Evolutionary conservation across 2,888 invertebrate genomes (phyloP).

Genomic region (Phaonia tiefii): DNA sequence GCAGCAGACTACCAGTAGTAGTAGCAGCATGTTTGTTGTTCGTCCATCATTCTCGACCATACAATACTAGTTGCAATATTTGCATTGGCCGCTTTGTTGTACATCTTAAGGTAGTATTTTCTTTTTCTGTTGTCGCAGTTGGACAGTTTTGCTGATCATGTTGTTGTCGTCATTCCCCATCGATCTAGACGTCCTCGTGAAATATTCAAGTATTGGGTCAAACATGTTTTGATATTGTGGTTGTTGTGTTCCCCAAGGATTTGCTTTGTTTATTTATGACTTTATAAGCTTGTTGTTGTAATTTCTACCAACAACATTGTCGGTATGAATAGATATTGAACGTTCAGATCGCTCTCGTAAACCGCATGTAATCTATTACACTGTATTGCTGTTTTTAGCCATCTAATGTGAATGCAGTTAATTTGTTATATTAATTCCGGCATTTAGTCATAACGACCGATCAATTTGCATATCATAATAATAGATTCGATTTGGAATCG

Average conservation of each 20-base stretch:
- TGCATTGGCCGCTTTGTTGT: not conserved
- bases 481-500: conserved; percentile 29
- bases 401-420: conserved; percentile 4
- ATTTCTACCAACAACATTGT: too few relatives aligned
- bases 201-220: conserved; percentile 56
- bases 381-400: not conserved
- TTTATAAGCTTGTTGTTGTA: too few relatives aligned
- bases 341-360: too few relatives aligned
- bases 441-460: conserved; percentile 27
- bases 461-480: conserved; percentile 27
- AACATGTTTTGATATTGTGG: conserved; percentile 41
- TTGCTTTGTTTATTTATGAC: conserved; percentile 7
- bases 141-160: not conserved
- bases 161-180: conserved; percentile 2
- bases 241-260: not conserved
- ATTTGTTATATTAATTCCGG: conserved; percentile 36
- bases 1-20: conserved; percentile 1
- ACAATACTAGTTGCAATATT: conserved; percentile 1
- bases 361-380: conserved; percentile 14
- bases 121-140: not conserved
- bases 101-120: not conserved
- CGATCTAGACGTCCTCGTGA: conserved; percentile 50
- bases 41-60: not conserved
- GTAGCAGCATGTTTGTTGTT: not conserved
- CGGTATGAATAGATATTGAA: too few relatives aligned